Evolutionary conservation across 2,797 vertebrate species (phyloP).

Genomic region (Nyctalus aviator): DNA sequence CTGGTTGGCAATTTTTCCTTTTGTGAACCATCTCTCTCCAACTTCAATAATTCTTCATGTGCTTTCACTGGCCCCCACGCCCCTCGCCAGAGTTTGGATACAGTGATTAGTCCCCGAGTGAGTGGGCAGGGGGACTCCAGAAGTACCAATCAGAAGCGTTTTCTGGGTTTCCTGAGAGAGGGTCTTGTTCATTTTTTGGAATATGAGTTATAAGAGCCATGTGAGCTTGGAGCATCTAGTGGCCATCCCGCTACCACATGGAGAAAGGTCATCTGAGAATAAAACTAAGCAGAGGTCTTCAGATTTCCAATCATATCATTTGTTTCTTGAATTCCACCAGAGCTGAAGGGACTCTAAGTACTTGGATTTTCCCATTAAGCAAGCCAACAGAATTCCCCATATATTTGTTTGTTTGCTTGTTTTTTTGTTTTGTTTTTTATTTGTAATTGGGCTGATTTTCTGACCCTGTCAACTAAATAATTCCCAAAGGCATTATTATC

Average conservation of each 20-base stretch:
- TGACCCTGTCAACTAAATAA: background rate
- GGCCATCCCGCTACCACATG: background rate
- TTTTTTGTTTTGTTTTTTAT: background rate
- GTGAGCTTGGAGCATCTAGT: background rate
- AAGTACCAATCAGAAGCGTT: background rate
- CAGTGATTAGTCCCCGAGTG: no score
- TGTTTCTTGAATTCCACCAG: background rate
- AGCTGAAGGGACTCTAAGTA: background rate
- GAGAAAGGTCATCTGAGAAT: background rate
- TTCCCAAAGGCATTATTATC: background rate
- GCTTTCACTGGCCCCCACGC: no score
- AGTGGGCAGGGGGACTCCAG: background rate
- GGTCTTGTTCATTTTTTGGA: background rate
- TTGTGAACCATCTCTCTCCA: background rate
- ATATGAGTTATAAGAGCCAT: background rate
- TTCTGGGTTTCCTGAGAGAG: background rate
- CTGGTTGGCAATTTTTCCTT: background rate
- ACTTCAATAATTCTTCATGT: background rate
- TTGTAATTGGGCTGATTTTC: background rate
- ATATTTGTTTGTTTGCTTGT: background rate
- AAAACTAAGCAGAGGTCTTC: background rate
- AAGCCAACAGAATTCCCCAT: background rate
- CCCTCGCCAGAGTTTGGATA: no score
- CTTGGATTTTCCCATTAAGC: background rate
- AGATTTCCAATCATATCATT: background rate